phyloP scores from a whole-genome alignment of 2,113 vertebrate genomes.

The Lycocorax pyrrhopterus region DNA sequence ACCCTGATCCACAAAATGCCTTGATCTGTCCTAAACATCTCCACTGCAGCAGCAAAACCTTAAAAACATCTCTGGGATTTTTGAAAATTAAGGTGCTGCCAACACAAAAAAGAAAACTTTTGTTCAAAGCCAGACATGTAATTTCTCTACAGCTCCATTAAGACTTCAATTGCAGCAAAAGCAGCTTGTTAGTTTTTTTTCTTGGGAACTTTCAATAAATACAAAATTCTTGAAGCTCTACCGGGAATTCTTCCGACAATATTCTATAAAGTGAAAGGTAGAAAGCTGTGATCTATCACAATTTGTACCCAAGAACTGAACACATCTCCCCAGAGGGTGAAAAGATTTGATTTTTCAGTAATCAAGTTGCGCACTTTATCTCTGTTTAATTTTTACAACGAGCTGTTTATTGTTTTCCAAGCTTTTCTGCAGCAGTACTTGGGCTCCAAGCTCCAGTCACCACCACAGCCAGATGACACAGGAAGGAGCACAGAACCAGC shows the following conservation, averaged over 20 bases:
- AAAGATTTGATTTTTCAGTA: background rate
- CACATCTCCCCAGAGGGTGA: background rate
- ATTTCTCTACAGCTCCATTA: background rate
- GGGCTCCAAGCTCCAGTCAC: background rate
- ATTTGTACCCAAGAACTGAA: background rate
- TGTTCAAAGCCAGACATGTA: background rate
- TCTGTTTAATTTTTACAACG: background rate
- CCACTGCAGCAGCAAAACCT: background rate
- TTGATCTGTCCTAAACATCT: background rate
- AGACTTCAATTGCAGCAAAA: background rate
- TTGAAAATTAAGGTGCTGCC: background rate
- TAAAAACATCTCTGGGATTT: background rate
- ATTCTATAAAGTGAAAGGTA: background rate
- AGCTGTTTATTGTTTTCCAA: background rate
- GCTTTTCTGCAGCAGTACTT: background rate
- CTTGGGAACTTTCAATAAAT: background rate
- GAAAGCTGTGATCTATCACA: background rate
- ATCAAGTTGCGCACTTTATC: rapidly evolving
- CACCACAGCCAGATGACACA: background rate
- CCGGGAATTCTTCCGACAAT: background rate
- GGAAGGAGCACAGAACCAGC: background rate
- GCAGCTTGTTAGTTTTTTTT: background rate
- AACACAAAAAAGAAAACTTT: background rate
- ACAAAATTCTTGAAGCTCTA: background rate
- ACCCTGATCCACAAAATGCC: background rate